Evolutionary conservation across 2,888 invertebrate genomes (phyloP).

Genomic region (Philereme transversata): DNA sequence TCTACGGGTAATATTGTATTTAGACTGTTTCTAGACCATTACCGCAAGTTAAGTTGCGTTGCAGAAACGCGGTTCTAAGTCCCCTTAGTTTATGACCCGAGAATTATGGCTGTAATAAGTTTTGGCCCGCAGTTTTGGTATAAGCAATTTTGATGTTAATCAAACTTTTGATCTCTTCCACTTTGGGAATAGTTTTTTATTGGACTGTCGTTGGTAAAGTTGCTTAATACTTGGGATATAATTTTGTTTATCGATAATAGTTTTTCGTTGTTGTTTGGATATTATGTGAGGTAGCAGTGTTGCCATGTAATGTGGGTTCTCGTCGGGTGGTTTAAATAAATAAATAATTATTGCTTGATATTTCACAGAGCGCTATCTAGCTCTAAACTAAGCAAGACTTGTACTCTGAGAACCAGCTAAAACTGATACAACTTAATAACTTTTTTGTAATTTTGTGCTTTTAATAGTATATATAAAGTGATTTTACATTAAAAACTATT

Average conservation of each 20-base stretch:
- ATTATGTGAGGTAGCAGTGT: background rate
- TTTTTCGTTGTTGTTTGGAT: background rate
- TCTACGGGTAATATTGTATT: background rate
- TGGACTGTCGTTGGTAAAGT: conserved; percentile 36
- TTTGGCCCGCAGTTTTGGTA: conserved; percentile 47
- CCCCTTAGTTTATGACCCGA: conserved; percentile 51
- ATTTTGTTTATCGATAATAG: conserved; percentile 11
- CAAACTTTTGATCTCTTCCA: conserved; percentile 55
- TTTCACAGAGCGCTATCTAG: too few species aligned
- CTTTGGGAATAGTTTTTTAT: conserved; percentile 47
- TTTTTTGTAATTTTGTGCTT: too few species aligned
- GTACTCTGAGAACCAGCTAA: too few species aligned
- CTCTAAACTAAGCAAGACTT: too few species aligned
- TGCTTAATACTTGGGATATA: conserved; percentile 12
- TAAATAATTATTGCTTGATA: too few species aligned
- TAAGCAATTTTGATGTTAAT: conserved; percentile 56
- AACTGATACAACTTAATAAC: too few species aligned
- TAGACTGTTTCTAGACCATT: too few species aligned
- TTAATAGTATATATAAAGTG: too few species aligned
- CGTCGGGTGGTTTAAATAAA: too few species aligned
- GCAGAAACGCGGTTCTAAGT: conserved; percentile 26
- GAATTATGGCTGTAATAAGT: conserved; percentile 56
- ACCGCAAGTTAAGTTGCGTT: conserved; percentile 6
- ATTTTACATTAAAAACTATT: too few species aligned
- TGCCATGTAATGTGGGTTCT: too few species aligned